Evolutionary conservation across 2,888 invertebrate genomes (phyloP).

Genomic region (Selenia dentaria): DNA sequence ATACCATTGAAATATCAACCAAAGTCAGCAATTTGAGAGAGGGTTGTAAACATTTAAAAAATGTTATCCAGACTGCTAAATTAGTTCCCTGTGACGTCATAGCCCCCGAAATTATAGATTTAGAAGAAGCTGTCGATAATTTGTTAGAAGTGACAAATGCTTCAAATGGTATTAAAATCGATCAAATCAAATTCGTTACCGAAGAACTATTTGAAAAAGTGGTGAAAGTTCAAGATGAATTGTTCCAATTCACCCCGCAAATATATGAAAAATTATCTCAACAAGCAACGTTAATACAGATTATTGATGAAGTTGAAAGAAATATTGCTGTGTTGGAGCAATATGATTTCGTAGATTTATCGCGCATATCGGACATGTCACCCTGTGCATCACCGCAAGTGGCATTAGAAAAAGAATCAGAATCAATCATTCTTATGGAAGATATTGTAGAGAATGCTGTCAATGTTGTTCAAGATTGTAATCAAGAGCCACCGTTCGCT

Average conservation of each 20-base stretch:
- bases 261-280: constrained; percentile 45
- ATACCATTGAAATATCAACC: constrained; percentile 62
- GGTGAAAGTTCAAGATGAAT: constrained; percentile 59
- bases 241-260: constrained; percentile 56
- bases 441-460: constrained; percentile 59
- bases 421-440: constrained; percentile 56
- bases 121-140: constrained; percentile 50
- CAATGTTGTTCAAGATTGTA: constrained; percentile 54
- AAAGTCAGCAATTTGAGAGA: constrained; percentile 57
- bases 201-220: constrained; percentile 63
- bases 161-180: constrained; percentile 54
- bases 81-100: constrained; percentile 7
- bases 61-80: constrained; percentile 48
- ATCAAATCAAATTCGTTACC: constrained; percentile 56
- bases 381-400: constrained; percentile 49
- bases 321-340: constrained; percentile 68
- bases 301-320: constrained; percentile 62
- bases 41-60: constrained; percentile 57
- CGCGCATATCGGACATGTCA: constrained; percentile 56
- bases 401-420: constrained; percentile 55
- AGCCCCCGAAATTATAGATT: constrained; percentile 38
- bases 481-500: constrained; percentile 47
- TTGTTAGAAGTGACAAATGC: constrained; percentile 58
- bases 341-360: constrained; percentile 65
- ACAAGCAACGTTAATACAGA: constrained; percentile 63